Base-by-base conservation (phyloP, 2,113 vertebrate genomes). In the Pituophis catenifer region DNA sequence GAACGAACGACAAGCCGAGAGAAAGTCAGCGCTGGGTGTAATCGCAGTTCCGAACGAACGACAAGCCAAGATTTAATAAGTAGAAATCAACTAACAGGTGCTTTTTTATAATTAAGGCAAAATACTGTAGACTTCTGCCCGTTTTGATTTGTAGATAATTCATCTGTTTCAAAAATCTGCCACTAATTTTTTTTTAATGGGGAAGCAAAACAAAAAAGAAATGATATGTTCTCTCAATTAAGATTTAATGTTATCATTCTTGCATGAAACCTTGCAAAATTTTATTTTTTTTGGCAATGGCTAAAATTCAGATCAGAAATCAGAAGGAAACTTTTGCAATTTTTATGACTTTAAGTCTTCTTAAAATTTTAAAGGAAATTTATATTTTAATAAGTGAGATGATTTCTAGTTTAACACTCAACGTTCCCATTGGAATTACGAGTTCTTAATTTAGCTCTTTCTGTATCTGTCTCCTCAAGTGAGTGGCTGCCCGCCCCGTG, bases 361-460 rank as follows among this genome's bases (percentile, higher is more conserved):
- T 38, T 88, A 54, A 24, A 52, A 50, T 70, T 86, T 50, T 21
- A 90, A 90, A 93, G 29, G 19, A 15, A 65, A 38, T 15, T 53
- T 29, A 24, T 44, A 13, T 85, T 52, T 44, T 85, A 29, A 50
- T 23, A 93, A 58, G 24, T 44, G 10, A 57, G 29, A 38, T 89
- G 53, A 23, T 55, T 90, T 59, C 44, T n/a, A 24, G 38, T n/a
- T 90, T 59, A 44, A 29, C 44, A 85, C 21, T 90, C 44, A 15
- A 93, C 38, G 52, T 86, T 93, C 70, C 89, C 29, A 57, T 59
- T 75, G 70, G 54, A 93, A 29, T 52, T 58, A 59, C 29, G 38
- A 50, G 88, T 90, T 58, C 88, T 93, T 90, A 93, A 90, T 93
- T 93, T 93, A 93, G 70, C 70, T 13, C 44, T 53, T 90, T 86